Evolutionary conservation across 1,140 invertebrate genomes (phyloP), one percentile per base, ranked within the genome.

Genomic region (Drosophila azteca): DNA sequence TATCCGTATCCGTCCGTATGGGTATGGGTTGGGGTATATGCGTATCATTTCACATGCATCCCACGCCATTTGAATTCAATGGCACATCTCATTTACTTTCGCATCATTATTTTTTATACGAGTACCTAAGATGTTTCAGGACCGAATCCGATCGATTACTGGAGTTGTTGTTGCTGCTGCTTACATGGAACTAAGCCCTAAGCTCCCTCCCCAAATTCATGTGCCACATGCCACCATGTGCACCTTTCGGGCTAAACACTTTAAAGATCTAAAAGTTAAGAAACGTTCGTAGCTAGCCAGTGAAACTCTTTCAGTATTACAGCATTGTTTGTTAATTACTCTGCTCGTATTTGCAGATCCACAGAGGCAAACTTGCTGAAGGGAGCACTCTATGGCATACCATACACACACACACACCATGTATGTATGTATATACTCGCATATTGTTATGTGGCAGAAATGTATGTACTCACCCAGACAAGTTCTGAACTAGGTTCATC

Each of bases 61-160:
- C 52, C 43, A 63, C 39, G 49, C 53, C 64, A 61, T 57, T 62
- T 49, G 43, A 60, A 55, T 77, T 63, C 52, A 79, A 79, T 70
- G 46, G 77, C 70, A 70, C 70, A 70, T 80, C 77, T 80, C 71
- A 75, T 80, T 79, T 80, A 65, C 60, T 70, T 49, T 80, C 71
- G 77, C 74, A 77, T 78, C 74, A 77, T 78, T 78, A 78, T 78
- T 78, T 77, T 62, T 70, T 63, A 77, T 64, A 41, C 73, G 24
- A 26, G 24, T 26, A 26, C 24, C 58, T 31, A 44, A 49, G 62
- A 55, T 55, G 57, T 59, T 67, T 13, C 24, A 57, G 57, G 17
- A 49, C 31, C 44, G 51, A 54, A 41, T 73, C 70, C 68, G 54
- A 72, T 63, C 50, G 58, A 72, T 72, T 72, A 50, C 35, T 26